Percentiles rank a stretch among this genome's conserved stretches.
Evolutionary conservation across 2,113 vertebrate genomes (phyloP).

Genomic region (Pleuronectes platessa): DNA sequence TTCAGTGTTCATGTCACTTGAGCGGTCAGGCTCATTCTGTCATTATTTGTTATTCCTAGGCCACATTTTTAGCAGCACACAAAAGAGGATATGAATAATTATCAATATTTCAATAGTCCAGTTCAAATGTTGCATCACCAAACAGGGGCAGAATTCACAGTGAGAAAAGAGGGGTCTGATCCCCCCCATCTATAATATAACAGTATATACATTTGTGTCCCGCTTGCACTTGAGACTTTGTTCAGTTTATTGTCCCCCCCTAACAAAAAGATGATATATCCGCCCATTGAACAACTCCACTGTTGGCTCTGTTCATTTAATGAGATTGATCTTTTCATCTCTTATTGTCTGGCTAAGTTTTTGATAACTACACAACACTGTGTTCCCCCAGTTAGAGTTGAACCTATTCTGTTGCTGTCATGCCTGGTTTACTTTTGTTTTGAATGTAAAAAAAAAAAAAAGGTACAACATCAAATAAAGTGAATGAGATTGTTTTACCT

Average conservation of each 20-base stretch:
- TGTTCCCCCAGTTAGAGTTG: conserved; percentile 10
- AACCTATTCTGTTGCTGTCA: conserved; percentile 28
- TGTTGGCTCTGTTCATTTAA: conserved; percentile 6
- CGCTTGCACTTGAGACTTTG: too few species aligned
- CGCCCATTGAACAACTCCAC: not conserved
- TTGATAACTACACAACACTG: conserved; percentile 11
- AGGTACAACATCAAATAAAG: not conserved
- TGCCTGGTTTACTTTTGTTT: conserved; percentile 32
- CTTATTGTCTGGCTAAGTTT: not conserved
- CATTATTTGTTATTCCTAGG: too few species aligned
- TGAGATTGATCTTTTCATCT: conserved; percentile 24
- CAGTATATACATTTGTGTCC: too few species aligned
- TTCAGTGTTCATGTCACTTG: not conserved
- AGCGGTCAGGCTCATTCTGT: not conserved
- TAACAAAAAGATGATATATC: too few species aligned
- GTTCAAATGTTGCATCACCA: too few species aligned
- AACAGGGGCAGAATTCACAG: too few species aligned
- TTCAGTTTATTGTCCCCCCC: too few species aligned
- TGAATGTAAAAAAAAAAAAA: conserved; percentile 12
- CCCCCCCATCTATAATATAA: too few species aligned
- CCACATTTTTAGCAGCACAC: too few species aligned
- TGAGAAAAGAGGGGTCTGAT: too few species aligned
- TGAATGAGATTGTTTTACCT: conserved; percentile 42
- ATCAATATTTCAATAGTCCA: too few species aligned
- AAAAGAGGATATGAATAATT: too few species aligned